Evolutionary conservation across 2,888 invertebrate species (phyloP).

Genomic region (Plebejus argus): DNA sequence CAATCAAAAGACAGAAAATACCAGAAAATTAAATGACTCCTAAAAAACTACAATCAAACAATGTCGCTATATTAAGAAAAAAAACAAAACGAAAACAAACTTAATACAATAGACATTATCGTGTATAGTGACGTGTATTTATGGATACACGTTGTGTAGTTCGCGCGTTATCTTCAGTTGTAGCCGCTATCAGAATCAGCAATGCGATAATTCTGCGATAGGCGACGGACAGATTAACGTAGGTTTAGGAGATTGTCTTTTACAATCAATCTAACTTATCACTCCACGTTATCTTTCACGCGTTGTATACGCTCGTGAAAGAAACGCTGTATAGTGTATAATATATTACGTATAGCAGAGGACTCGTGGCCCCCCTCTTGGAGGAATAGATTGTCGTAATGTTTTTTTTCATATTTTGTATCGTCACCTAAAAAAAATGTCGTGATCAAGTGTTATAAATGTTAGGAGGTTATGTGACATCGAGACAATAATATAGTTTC

Average conservation of each 20-base stretch:
- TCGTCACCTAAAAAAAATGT: not conserved
- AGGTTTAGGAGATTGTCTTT: not conserved
- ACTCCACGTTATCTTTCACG: not conserved
- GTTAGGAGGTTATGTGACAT: not conserved
- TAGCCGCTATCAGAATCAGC: not conserved
- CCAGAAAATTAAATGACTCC: not conserved
- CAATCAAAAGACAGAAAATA: not conserved
- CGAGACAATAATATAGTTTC: not conserved
- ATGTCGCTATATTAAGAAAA: not conserved
- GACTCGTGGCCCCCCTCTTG: not conserved
- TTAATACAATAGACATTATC: not conserved
- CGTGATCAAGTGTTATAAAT: not conserved
- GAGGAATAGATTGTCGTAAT: not conserved
- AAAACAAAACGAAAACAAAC: not conserved
- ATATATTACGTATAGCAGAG: too few relatives aligned
- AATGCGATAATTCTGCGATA: not conserved
- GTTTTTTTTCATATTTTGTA: not conserved
- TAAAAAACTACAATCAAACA: not conserved
- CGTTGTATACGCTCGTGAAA: not conserved
- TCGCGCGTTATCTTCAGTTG: conserved; percentile 9
- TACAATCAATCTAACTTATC: conserved; percentile 1
- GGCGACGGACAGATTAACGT: not conserved
- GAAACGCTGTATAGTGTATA: too few relatives aligned
- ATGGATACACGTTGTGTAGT: not conserved
- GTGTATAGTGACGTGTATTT: too few relatives aligned